phyloP scores from a whole-genome alignment of 2,797 vertebrate genomes.

The Scomberomorus guttatus region DNA sequence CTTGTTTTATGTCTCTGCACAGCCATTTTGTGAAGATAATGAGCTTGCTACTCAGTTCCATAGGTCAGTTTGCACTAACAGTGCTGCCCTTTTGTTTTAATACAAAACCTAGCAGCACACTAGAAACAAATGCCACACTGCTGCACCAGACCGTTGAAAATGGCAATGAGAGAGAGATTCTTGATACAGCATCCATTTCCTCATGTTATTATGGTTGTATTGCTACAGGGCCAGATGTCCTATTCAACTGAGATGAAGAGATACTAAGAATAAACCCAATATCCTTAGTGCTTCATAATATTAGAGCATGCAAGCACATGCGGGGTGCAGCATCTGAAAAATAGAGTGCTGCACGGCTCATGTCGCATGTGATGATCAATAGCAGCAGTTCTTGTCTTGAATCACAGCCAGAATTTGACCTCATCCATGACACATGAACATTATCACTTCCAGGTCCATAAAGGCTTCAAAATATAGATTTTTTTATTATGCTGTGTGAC shows the following conservation, averaged over 20 bases:
- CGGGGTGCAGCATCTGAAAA: conserved; percentile 16
- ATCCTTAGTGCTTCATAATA: conserved; percentile 36
- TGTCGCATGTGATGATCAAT: conserved; percentile 28
- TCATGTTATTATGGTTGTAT: conserved; percentile 51
- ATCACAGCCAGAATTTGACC: conserved; percentile 21
- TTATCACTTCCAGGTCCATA: conserved; percentile 6
- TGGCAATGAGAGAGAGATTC: conserved; percentile 44
- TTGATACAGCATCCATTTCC: conserved; percentile 62
- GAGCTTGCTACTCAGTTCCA: conserved; percentile 34
- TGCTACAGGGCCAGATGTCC: conserved; percentile 74
- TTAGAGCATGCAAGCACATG: conserved; percentile 29
- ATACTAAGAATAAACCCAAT: conserved; percentile 71
- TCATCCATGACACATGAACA: neutral
- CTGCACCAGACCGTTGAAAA: conserved; percentile 49
- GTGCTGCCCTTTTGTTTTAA: conserved; percentile 53
- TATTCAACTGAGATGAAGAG: conserved; percentile 70
- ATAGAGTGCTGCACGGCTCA: neutral
- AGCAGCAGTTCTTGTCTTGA: conserved; percentile 23
- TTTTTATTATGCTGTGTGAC: neutral
- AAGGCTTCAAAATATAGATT: neutral
- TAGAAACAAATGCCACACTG: conserved; percentile 53
- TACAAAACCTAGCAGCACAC: conserved; percentile 32
- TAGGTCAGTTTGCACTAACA: conserved; percentile 51
- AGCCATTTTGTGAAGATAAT: conserved; percentile 55
- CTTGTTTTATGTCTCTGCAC: conserved; percentile 10